Evolutionary conservation across 1,140 invertebrate species (phyloP).

Genomic region (Cryptotermes secundus): DNA sequence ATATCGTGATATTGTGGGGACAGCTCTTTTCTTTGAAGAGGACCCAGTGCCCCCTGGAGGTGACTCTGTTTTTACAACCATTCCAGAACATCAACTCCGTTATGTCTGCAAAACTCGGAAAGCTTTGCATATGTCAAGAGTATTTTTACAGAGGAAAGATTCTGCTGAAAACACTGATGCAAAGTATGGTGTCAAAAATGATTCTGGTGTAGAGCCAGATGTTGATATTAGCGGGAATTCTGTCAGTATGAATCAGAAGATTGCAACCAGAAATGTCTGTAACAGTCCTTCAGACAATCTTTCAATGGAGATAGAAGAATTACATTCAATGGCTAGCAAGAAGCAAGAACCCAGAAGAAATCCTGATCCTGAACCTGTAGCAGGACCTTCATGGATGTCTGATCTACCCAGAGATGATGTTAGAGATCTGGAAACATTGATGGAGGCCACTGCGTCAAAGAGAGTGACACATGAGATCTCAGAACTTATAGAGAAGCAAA

Average conservation of each 20-base stretch:
- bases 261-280: not conserved
- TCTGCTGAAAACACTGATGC: not conserved
- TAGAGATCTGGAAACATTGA: not conserved
- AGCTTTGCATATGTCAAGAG: conserved; percentile 30
- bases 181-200: not conserved
- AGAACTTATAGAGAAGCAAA: not conserved
- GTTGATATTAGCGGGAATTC: not conserved
- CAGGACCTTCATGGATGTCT: not conserved
- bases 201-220: not conserved
- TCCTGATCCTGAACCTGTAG: not conserved
- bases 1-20: conserved; percentile 29
- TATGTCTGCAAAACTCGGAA: conserved; percentile 29
- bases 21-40: conserved; percentile 34
- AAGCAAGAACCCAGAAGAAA: not conserved
- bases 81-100: not conserved
- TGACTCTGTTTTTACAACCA: conserved; percentile 27
- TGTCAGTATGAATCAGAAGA: not conserved
- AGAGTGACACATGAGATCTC: not conserved
- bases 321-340: not conserved
- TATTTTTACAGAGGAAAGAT: conserved; percentile 30
- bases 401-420: not conserved
- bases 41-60: conserved; percentile 10
- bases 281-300: not conserved
- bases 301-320: not conserved
- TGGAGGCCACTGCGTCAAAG: not conserved